Conservation (phyloP, 2,113 vertebrate species). For the Trematocara zebra region DNA sequence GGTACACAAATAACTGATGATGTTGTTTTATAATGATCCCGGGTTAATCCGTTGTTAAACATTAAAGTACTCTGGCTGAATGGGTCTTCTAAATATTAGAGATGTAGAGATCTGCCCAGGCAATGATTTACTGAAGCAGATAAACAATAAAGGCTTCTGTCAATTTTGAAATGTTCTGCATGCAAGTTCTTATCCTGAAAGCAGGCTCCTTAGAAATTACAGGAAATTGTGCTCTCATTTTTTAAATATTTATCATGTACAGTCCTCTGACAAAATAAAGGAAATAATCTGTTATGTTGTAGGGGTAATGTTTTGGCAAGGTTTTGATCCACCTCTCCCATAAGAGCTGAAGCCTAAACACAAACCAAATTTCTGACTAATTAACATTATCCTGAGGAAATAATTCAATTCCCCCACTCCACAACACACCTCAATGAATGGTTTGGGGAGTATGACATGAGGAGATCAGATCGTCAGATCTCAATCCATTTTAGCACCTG, state of each 20-base stretch:
- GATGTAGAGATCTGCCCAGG: not conserved
- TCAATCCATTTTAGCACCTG: not conserved
- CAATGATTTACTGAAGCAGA: not conserved
- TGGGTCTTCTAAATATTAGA: not conserved
- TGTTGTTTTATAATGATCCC: not conserved
- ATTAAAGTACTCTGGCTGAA: not conserved
- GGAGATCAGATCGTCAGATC: not conserved
- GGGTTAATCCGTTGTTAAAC: not conserved
- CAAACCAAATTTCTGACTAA: not conserved
- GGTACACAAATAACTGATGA: not conserved
- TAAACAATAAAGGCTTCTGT: not conserved
- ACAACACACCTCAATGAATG: not conserved
- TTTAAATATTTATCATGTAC: rapidly evolving
- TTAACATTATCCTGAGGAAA: not conserved
- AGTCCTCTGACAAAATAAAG: not conserved
- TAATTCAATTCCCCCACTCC: not conserved
- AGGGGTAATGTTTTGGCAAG: not conserved
- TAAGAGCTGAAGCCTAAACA: not conserved
- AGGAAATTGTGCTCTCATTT: not conserved
- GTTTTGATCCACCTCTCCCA: not conserved
- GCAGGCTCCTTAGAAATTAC: not conserved
- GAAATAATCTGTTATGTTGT: not conserved
- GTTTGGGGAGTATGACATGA: not conserved
- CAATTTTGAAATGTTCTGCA: not conserved
- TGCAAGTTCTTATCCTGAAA: not conserved